Evolutionary conservation across 2,113 vertebrate species (phyloP).

Genomic region (Cephalopterus ornatus): DNA sequence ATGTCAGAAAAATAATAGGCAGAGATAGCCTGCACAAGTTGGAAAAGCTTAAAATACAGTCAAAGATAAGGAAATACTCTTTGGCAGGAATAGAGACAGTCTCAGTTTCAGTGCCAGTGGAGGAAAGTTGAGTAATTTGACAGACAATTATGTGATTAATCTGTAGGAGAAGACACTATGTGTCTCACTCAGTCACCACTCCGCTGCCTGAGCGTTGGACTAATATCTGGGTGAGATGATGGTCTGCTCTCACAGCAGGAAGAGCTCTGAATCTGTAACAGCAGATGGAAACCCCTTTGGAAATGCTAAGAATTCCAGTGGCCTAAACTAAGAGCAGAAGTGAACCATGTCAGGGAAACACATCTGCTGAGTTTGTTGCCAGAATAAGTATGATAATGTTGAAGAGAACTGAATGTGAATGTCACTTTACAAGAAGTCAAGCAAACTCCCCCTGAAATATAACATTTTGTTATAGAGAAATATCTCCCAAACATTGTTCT

Average conservation of each 20-base stretch:
- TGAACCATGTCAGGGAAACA: neutral
- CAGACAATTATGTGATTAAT: slow-evolving; percentile 17
- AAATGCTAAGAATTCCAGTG: neutral
- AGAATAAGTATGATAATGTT: neutral
- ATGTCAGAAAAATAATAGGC: slow-evolving; percentile 65
- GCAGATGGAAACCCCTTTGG: neutral
- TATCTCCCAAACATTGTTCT: neutral
- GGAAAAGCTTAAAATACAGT: slow-evolving; percentile 42
- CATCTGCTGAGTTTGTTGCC: neutral
- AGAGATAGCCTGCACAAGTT: slow-evolving; percentile 38
- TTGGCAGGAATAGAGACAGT: neutral
- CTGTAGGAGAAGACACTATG: neutral
- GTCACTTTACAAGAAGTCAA: neutral
- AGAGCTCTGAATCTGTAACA: neutral
- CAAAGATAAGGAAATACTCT: slow-evolving; percentile 7
- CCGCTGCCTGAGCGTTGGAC: neutral
- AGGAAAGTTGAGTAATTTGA: slow-evolving; percentile 6
- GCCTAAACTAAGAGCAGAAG: neutral
- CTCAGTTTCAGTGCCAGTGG: neutral
- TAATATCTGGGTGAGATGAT: neutral
- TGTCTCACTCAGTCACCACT: neutral
- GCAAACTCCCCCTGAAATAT: neutral
- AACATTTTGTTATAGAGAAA: neutral
- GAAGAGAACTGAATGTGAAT: neutral
- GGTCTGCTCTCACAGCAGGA: neutral